These are phyloP conservation scores for Delichon dasypus DNA, from an alignment of 2,797 vertebrate genomes.

Conservation along the genomic window DNA sequence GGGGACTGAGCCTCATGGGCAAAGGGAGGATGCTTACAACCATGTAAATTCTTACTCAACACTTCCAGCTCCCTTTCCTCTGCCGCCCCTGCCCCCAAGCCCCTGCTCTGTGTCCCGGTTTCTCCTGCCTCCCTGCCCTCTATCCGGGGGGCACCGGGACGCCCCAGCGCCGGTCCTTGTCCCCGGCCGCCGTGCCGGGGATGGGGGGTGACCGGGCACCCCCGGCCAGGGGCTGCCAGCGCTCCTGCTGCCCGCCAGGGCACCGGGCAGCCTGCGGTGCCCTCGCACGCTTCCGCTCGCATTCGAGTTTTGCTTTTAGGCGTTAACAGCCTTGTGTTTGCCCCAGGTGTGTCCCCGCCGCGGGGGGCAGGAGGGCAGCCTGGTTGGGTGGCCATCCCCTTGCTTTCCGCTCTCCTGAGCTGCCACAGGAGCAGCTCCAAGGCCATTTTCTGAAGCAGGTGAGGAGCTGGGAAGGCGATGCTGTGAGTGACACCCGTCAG, in stretches of 20 bases:
- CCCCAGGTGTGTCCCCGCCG: background rate
- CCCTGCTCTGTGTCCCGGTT: background rate
- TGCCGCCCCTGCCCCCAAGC: background rate
- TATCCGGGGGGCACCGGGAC: rapidly evolving
- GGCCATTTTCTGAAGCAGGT: rapidly evolving
- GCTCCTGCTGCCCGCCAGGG: background rate
- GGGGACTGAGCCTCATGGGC: background rate
- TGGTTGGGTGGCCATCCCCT: background rate
- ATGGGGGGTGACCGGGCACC: background rate
- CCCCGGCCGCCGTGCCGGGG: background rate
- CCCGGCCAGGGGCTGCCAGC: rapidly evolving
- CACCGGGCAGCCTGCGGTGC: background rate
- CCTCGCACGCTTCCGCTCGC: rapidly evolving
- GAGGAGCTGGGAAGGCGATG: background rate
- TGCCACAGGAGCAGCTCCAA: background rate
- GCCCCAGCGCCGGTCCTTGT: background rate
- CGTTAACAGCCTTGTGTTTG: background rate
- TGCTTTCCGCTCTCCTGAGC: rapidly evolving
- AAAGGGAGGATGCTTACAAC: background rate
- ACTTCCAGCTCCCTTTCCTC: background rate
- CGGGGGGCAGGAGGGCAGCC: rapidly evolving
- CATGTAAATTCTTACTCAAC: background rate
- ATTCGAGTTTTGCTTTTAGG: background rate
- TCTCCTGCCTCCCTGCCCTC: background rate
- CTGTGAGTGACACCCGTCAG: background rate